Percentiles rank a stretch among this genome's conserved stretches.
Evolutionary conservation across 2,797 vertebrate species (phyloP).

Genomic region (Artibeus lituratus): DNA sequence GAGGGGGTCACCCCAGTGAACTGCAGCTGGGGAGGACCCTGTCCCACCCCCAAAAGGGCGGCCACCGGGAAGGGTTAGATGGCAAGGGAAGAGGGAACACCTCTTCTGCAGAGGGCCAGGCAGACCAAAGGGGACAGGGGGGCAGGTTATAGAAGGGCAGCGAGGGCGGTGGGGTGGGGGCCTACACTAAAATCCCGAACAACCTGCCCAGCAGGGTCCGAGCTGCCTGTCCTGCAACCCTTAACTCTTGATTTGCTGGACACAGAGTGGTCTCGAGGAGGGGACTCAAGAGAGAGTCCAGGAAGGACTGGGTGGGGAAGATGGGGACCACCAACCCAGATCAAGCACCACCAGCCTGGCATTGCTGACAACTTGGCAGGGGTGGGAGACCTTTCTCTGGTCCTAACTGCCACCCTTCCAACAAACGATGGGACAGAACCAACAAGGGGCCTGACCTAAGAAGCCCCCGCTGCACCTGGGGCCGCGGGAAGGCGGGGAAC

Average conservation of each 20-base stretch:
- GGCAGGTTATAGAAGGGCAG: not conserved
- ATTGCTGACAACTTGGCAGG: not conserved
- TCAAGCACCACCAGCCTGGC: not conserved
- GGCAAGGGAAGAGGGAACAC: not conserved
- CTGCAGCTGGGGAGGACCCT: not conserved
- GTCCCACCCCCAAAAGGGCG: not conserved
- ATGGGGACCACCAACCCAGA: not conserved
- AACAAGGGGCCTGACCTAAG: not conserved
- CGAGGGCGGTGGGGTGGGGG: too few relatives aligned
- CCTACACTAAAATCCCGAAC: not conserved
- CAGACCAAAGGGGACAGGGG: not conserved
- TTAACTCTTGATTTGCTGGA: not conserved
- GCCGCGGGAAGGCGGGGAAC: not conserved
- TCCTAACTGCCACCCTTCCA: not conserved
- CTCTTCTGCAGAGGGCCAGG: not conserved
- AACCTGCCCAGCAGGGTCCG: not conserved
- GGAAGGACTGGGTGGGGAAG: not conserved
- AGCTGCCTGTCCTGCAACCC: not conserved
- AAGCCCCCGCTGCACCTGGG: not conserved
- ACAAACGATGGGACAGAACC: rapidly evolving
- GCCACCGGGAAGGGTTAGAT: not conserved
- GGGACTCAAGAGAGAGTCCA: too few relatives aligned
- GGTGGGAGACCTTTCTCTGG: not conserved
- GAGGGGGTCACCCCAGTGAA: not conserved
- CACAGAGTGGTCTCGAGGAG: rapidly evolving